Conservation (phyloP, 2,113 vertebrate species). For the Sphyrna mokarran region DNA sequence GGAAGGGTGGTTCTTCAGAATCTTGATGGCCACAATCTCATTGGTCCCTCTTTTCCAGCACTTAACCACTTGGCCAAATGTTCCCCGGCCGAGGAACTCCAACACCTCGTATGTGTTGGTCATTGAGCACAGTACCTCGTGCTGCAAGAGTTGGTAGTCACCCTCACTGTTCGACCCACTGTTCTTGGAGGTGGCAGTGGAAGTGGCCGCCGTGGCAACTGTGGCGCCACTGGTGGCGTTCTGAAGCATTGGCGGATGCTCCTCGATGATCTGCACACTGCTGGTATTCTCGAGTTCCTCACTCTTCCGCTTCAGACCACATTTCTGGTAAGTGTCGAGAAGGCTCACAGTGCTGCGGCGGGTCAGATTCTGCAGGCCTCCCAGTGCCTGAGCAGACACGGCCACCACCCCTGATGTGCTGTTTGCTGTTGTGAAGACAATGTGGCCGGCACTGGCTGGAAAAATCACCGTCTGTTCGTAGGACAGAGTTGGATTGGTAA, state of each 20-base stretch:
- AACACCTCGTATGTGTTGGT: conserved; percentile 96
- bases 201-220: conserved; percentile 74
- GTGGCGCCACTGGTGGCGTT: conserved; percentile 84
- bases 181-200: conserved; percentile 91
- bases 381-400: conserved; percentile 69
- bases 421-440: conserved; percentile 85
- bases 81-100: conserved; percentile 92
- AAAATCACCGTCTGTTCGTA: conserved; percentile 96
- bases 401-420: conserved; percentile 74
- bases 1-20: conserved; percentile 95
- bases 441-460: conserved; percentile 82
- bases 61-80: conserved; percentile 96
- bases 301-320: conserved; percentile 96
- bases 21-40: conserved; percentile 97
- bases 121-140: conserved; percentile 98
- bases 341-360: conserved; percentile 97
- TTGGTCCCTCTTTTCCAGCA: conserved; percentile 98
- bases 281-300: conserved; percentile 93
- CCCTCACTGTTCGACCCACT: conserved; percentile 92
- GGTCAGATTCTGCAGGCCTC: conserved; percentile 87
- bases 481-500: conserved; percentile 77
- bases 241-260: conserved; percentile 88
- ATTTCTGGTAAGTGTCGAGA: conserved; percentile 98
- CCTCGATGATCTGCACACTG: conserved; percentile 92
- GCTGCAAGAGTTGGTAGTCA: conserved; percentile 95